Evolutionary conservation across 2,888 invertebrate genomes (phyloP).

Genomic region (Pollenia labialis): DNA sequence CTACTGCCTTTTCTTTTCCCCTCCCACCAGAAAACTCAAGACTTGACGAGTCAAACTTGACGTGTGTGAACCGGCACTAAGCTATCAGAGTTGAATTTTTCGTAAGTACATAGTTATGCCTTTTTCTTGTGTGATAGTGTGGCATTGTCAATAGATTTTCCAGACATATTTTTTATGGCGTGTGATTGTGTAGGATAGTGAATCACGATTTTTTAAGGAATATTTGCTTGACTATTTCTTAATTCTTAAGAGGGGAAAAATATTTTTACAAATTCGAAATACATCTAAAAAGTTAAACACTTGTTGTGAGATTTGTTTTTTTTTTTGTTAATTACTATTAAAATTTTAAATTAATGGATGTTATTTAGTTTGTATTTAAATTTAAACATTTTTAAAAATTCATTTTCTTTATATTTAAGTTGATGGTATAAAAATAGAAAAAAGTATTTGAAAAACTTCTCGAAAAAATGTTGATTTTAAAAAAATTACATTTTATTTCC

Average conservation of each 20-base stretch:
- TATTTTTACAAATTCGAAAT: constrained; percentile 10
- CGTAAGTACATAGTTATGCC: too few relatives aligned
- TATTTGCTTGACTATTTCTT: background rate
- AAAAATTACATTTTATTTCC: constrained; percentile 65
- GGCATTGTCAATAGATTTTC: too few relatives aligned
- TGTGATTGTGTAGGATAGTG: too few relatives aligned
- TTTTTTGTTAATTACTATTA: constrained; percentile 26
- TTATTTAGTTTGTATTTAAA: constrained; percentile 46
- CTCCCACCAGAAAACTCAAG: too few relatives aligned
- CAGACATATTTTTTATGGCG: too few relatives aligned
- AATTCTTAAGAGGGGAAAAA: background rate
- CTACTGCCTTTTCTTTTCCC: too few relatives aligned
- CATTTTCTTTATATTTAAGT: constrained; percentile 48
- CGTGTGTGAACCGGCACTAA: too few relatives aligned
- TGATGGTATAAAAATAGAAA: constrained; percentile 83
- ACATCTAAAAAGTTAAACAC: constrained; percentile 10
- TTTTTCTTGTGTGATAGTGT: too few relatives aligned
- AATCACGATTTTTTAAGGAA: background rate
- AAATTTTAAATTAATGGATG: constrained; percentile 20
- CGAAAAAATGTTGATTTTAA: constrained; percentile 76
- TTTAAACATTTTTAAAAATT: constrained; percentile 28
- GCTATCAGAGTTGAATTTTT: too few relatives aligned
- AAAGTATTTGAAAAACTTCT: constrained; percentile 78
- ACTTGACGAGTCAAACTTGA: too few relatives aligned
- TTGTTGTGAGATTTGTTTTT: background rate